These are phyloP conservation scores for Telmatochromis brachygnathus DNA, from an alignment of 2,113 vertebrate species.

Conservation along the genomic window DNA sequence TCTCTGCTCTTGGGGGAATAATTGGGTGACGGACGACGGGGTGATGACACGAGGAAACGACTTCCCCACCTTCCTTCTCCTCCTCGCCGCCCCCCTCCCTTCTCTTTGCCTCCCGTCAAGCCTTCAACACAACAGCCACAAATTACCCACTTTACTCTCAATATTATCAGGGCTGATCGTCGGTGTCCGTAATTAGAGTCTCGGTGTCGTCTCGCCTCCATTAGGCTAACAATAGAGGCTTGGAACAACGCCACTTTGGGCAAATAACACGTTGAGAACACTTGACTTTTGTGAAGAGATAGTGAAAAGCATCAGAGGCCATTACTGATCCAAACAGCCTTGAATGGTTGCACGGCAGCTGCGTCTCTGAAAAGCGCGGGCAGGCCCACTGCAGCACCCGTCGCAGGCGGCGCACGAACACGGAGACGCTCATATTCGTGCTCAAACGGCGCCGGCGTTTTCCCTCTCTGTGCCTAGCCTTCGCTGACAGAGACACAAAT, in stretches of 20 bases:
- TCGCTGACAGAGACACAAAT: constrained; percentile 59
- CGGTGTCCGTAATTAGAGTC: constrained; percentile 83
- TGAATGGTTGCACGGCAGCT: constrained; percentile 10
- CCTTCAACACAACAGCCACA: constrained; percentile 69
- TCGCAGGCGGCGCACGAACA: neutral
- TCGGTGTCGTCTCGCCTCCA: constrained; percentile 82
- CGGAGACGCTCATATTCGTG: neutral
- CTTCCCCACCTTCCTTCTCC: constrained; percentile 17
- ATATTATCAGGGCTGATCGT: constrained; percentile 91
- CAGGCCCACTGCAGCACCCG: neutral
- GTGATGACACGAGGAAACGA: constrained; percentile 60
- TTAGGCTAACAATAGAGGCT: constrained; percentile 84
- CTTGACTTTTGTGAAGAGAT: constrained; percentile 92
- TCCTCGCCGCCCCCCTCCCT: neutral
- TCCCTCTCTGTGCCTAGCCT: constrained; percentile 12
- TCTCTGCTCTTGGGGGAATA: constrained; percentile 27
- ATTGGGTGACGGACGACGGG: constrained; percentile 56
- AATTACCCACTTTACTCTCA: constrained; percentile 86
- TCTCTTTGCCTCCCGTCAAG: constrained; percentile 43
- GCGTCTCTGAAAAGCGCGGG: neutral
- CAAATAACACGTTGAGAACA: constrained; percentile 86
- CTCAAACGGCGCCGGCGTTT: constrained; percentile 27
- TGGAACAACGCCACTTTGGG: constrained; percentile 90
- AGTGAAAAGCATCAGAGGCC: constrained; percentile 74
- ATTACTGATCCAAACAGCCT: constrained; percentile 57